Percentiles rank a stretch among this genome's conserved stretches.
Evolutionary conservation across 2,797 vertebrate genomes (phyloP).

Genomic region (Tiaroga cobitis): DNA sequence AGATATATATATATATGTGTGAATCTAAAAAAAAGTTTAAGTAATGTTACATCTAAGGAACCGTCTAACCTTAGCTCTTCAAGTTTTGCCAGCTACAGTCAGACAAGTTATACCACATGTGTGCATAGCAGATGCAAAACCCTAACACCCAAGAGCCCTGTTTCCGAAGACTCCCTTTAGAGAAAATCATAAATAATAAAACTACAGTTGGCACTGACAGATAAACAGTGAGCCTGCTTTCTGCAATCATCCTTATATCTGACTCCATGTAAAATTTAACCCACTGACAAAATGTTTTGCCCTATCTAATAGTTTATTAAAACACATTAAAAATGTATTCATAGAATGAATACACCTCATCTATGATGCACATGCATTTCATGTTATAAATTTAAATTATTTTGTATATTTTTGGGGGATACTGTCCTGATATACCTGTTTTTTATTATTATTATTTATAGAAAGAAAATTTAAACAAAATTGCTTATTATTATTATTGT

Average conservation of each 20-base stretch:
- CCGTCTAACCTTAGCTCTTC: background rate
- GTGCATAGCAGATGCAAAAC: constrained; percentile 6
- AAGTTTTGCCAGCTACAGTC: constrained; percentile 12
- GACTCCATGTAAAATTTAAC: constrained; percentile 13
- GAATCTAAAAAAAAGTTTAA: constrained; percentile 13
- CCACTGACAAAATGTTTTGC: background rate
- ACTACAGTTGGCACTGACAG: constrained; percentile 1
- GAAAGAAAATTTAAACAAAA: background rate
- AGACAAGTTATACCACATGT: constrained; percentile 42
- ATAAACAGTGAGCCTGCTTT: constrained; percentile 21
- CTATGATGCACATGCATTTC: background rate
- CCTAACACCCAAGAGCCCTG: constrained; percentile 36
- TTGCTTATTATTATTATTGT: background rate
- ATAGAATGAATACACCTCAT: background rate
- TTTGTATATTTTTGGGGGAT: background rate
- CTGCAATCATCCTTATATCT: constrained; percentile 13
- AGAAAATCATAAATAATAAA: constrained; percentile 45
- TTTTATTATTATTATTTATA: background rate
- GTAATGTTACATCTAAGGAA: background rate
- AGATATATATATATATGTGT: no score
- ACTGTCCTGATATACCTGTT: no score
- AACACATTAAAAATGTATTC: background rate
- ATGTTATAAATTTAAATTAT: background rate
- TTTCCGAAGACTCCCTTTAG: constrained; percentile 21
- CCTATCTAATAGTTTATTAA: background rate